Evolutionary conservation across 1,140 invertebrate species (phyloP).

Genomic region (Babylonia areolata): DNA sequence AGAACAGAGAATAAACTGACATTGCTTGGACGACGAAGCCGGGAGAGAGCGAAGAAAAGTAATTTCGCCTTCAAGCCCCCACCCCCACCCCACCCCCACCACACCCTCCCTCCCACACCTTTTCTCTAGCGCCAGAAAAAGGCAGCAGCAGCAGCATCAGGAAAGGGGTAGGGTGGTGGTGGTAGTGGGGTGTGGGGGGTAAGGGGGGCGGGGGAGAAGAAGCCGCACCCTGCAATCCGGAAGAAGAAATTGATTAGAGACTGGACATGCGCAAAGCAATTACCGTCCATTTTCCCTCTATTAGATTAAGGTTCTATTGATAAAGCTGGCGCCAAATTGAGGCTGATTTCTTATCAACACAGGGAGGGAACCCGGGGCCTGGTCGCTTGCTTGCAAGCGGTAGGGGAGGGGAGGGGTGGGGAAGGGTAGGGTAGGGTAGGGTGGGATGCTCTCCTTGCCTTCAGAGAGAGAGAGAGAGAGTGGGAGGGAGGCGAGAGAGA

Average conservation of each 20-base stretch:
- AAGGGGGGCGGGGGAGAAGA: too few species aligned
- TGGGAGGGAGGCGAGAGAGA: too few species aligned
- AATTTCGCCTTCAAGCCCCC: too few species aligned
- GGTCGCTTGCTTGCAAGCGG: background rate
- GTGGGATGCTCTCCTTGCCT: background rate
- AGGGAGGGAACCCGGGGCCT: too few species aligned
- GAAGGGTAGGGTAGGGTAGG: background rate
- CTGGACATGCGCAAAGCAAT: constrained; percentile 31
- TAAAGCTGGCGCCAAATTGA: constrained; percentile 30
- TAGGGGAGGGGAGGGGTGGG: background rate
- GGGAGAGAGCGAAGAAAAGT: too few species aligned
- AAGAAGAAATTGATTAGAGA: constrained; percentile 27
- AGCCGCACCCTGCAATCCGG: background rate
- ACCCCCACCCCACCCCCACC: background rate
- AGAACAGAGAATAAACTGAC: too few species aligned
- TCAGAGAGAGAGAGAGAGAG: background rate
- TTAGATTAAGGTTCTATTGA: constrained; percentile 30
- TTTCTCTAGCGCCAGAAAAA: too few species aligned
- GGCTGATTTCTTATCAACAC: constrained; percentile 34
- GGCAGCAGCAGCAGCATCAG: background rate
- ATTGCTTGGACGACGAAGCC: too few species aligned
- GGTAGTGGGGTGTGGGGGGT: too few species aligned
- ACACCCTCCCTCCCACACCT: background rate
- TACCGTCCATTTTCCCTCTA: constrained; percentile 23
- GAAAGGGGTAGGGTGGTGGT: background rate